Evolutionary conservation across 2,113 vertebrate species (phyloP), one percentile per base, ranked within the genome.

Genomic region (Holacanthus passer): DNA sequence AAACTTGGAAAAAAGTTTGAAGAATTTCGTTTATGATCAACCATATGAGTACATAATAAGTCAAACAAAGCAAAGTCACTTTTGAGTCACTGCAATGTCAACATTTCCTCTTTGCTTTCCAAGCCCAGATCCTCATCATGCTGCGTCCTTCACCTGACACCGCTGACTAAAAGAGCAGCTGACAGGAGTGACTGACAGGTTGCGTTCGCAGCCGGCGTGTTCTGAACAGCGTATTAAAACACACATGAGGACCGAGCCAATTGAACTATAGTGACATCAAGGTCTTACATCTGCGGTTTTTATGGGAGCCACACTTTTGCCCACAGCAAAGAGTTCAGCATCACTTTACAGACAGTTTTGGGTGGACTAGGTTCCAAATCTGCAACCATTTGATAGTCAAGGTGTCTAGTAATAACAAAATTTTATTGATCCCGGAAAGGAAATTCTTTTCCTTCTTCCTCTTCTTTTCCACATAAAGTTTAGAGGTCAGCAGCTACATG

Each of bases 31-130:
- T 84, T 73, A 67, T 62, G 32, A 77, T 81, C 78, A 60, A 58
- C 53, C 29, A 17, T 12, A 20, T 60, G 77, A 88, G 76, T 53
- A 77, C 20, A 39, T 37, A 75, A 68, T 77, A 82, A 71, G 73
- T 72, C 60, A 55, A 52, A 82, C 45, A 76, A 84, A 55, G 62
- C 79, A 82, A 80, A 79, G 76, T 83, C 86, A 78, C 17, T 3
- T 11, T 29, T 76, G 20, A 47, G 78, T 63, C 22, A 0, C 50
- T 11, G 22, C 72, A 90, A 87, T 71, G 83, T 81, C 83, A 87
- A 79, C 70, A 72, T 58, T 77, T 81, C 14, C 68, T 48, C 45
- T 19, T 56, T 73, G 24, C 20, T 58, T 56, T 45, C 2, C 12
- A 52, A n/a, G 29, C 14, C 11, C 22, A 58, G 43, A 56, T 47